A percentile compares a stretch with the other conserved stretches of the same genome.
Conservation (phyloP, 2,113 vertebrate species). For the Neolamprologus modestus region DNA sequence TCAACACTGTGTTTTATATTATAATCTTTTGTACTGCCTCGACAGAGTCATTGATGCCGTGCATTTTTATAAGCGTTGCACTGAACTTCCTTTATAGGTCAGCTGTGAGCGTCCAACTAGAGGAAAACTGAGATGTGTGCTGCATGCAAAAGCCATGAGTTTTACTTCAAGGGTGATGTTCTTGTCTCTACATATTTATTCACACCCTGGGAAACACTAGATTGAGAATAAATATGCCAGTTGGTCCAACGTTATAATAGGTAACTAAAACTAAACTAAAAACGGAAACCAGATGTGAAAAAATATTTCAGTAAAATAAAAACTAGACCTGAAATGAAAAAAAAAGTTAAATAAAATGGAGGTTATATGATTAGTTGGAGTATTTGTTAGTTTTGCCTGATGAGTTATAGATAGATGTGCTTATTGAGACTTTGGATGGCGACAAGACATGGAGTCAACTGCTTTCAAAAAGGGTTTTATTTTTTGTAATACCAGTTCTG, state of each 20-base stretch:
- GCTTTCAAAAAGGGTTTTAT: neutral
- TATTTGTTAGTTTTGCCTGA: neutral
- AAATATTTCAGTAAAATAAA: neutral
- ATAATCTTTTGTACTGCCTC: neutral
- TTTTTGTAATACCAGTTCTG: neutral
- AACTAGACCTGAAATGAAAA: neutral
- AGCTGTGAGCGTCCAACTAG: fast-evolving
- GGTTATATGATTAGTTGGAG: neutral
- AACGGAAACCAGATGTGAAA: neutral
- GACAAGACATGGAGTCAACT: neutral
- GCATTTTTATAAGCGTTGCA: neutral
- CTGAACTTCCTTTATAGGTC: neutral
- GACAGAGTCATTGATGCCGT: neutral
- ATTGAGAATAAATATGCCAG: neutral
- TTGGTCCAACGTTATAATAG: neutral
- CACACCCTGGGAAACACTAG: neutral
- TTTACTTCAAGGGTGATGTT: neutral
- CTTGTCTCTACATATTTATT: neutral
- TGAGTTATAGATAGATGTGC: neutral
- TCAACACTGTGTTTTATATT: neutral
- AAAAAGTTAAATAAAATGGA: neutral
- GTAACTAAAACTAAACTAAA: neutral
- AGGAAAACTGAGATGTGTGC: neutral
- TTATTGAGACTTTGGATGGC: neutral
- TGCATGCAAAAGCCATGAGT: neutral